phyloP scores from a whole-genome alignment of 2,888 invertebrate species.

The Brassicogethes aeneus region DNA sequence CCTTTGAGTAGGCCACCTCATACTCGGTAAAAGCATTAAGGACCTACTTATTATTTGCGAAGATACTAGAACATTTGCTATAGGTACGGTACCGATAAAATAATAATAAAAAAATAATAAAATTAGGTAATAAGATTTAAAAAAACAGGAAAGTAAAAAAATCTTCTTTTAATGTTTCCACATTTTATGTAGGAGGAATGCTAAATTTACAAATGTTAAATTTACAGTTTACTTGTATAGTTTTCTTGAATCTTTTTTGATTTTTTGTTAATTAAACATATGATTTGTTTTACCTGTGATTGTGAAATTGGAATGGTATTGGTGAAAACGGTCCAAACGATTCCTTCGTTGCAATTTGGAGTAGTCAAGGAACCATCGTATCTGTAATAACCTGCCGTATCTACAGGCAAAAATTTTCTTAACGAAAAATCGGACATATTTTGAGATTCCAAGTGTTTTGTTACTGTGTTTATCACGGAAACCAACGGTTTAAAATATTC shows the following conservation, averaged over 20 bases:
- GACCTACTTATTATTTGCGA: too few relatives aligned
- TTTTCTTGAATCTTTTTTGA: too few relatives aligned
- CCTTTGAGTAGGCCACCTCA: too few relatives aligned
- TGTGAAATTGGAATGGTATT: constrained; percentile 45
- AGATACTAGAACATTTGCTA: too few relatives aligned
- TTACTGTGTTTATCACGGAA: constrained; percentile 26
- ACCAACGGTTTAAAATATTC: constrained; percentile 31
- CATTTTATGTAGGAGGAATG: too few relatives aligned
- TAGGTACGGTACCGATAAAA: too few relatives aligned
- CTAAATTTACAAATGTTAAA: not conserved
- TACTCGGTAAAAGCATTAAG: too few relatives aligned
- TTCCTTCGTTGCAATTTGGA: constrained; percentile 62
- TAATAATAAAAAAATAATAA: too few relatives aligned
- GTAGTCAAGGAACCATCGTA: constrained; percentile 70
- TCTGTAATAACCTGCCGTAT: constrained; percentile 41
- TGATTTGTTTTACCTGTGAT: constrained; percentile 17
- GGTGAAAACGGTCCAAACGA: constrained; percentile 62
- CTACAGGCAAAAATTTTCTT: constrained; percentile 47
- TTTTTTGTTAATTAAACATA: not conserved
- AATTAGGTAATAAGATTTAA: too few relatives aligned
- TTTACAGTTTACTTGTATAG: not conserved
- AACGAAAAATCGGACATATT: constrained; percentile 27
- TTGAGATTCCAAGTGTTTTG: constrained; percentile 16
- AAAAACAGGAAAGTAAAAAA: too few relatives aligned
- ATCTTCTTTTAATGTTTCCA: too few relatives aligned